A percentile compares a stretch with the other conserved stretches of the same genome.
Evolutionary conservation across 2,888 invertebrate genomes (phyloP).

Genomic region (Smittia aterrima): DNA sequence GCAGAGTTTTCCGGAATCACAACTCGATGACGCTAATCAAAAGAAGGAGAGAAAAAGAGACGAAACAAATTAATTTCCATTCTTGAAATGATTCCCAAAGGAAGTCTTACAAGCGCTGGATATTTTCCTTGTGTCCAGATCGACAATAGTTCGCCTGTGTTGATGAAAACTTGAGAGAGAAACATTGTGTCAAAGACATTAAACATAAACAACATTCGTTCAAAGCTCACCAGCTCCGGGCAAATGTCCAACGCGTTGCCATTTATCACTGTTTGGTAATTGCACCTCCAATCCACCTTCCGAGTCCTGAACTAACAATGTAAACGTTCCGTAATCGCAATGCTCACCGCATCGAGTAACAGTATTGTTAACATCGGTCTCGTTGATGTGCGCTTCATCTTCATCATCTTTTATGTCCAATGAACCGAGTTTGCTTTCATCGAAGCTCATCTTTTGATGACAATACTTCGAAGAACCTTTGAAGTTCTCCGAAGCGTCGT

Average conservation of each 20-base stretch:
- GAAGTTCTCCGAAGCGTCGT: constrained; percentile 56
- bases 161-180: constrained; percentile 64
- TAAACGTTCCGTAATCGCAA: constrained; percentile 74
- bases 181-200: constrained; percentile 54
- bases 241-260: constrained; percentile 72
- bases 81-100: constrained; percentile 25
- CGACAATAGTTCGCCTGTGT: constrained; percentile 71
- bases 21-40: constrained; percentile 67
- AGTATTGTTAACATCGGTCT: constrained; percentile 46
- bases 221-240: constrained; percentile 61
- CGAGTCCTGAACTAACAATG: constrained; percentile 69
- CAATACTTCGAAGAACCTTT: constrained; percentile 54
- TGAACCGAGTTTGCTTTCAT: constrained; percentile 40
- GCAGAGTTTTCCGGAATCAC: constrained; percentile 66
- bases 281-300: constrained; percentile 60
- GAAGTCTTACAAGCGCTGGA: constrained; percentile 63
- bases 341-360: constrained; percentile 66
- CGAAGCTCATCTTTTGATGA: constrained; percentile 51
- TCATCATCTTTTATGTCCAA: constrained; percentile 47
- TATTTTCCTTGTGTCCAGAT: constrained; percentile 71
- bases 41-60: background rate
- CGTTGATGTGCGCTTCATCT: constrained; percentile 43
- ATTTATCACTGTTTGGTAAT: constrained; percentile 64
- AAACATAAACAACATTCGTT: too few species aligned
- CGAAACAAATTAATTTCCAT: background rate